phyloP scores from a whole-genome alignment of 2,888 invertebrate species.

The Ypsolopha scabrella region DNA sequence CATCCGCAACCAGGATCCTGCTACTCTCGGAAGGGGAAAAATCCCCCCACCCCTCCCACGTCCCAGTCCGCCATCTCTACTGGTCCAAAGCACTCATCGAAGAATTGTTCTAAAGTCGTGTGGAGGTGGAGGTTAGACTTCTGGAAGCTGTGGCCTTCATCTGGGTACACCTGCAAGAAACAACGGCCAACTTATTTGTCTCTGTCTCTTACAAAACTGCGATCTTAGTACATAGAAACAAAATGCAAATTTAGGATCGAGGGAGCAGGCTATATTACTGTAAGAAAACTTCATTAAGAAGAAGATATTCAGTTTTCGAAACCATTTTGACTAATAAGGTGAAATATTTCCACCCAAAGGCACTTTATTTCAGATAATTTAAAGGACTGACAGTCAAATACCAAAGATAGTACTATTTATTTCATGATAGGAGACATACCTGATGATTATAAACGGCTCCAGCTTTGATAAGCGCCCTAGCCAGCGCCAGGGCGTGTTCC shows the following conservation, averaged over 20 bases:
- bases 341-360: not conserved
- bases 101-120: conserved; percentile 87
- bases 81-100: conserved; percentile 85
- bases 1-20: conserved; percentile 5
- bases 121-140: conserved; percentile 83
- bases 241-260: no score
- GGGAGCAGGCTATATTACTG: no score
- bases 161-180: conserved; percentile 83
- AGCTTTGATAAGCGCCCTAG: conserved; percentile 83
- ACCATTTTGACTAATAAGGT: not conserved
- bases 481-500: conserved; percentile 87
- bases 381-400: no score
- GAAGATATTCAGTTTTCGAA: not conserved
- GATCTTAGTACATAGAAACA: no score
- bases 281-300: not conserved
- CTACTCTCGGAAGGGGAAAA: conserved; percentile 65
- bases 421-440: conserved; percentile 59
- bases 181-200: no score
- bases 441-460: conserved; percentile 87
- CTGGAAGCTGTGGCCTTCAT: conserved; percentile 83
- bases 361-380: no score
- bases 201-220: no score
- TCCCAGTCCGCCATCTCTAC: conserved; percentile 79
- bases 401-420: not conserved
- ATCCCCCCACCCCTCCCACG: conserved; percentile 65